Evolutionary conservation across 2,888 invertebrate species (phyloP).

Genomic region (Mantis religiosa): DNA sequence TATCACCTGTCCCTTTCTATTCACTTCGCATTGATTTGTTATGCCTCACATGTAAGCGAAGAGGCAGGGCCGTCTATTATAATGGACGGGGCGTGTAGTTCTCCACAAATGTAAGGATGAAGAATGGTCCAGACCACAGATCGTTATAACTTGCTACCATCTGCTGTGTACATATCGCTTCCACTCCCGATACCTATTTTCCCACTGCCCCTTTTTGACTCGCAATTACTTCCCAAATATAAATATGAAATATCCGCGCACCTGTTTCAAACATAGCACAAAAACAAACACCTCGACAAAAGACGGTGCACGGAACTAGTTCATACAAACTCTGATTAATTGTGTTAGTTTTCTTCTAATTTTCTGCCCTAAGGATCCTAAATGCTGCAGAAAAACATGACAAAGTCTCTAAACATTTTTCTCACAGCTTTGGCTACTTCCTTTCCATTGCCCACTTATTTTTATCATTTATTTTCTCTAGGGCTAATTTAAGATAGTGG

Average conservation of each 20-base stretch:
- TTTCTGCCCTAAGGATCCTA: neutral
- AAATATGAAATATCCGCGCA: neutral
- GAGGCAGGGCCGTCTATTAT: constrained; percentile 21
- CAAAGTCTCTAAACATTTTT: too few species aligned
- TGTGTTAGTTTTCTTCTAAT: neutral
- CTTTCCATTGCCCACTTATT: too few species aligned
- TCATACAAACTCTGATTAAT: neutral
- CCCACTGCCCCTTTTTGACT: neutral
- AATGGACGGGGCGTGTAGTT: constrained; percentile 16
- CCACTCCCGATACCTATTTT: neutral
- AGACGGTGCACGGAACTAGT: neutral
- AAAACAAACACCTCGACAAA: neutral
- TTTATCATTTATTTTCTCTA: too few species aligned
- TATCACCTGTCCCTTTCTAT: constrained; percentile 22
- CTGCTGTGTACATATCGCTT: neutral
- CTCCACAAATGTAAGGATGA: neutral
- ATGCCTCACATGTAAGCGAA: constrained; percentile 19
- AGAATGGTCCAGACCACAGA: neutral
- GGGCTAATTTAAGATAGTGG: too few species aligned
- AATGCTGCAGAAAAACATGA: neutral
- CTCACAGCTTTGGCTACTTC: too few species aligned
- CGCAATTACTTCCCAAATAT: neutral
- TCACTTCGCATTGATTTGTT: constrained; percentile 21
- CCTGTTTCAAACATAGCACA: neutral
- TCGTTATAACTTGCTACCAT: neutral